Conservation (phyloP, 2,888 invertebrate genomes). For the Eristalis arbustorum region DNA sequence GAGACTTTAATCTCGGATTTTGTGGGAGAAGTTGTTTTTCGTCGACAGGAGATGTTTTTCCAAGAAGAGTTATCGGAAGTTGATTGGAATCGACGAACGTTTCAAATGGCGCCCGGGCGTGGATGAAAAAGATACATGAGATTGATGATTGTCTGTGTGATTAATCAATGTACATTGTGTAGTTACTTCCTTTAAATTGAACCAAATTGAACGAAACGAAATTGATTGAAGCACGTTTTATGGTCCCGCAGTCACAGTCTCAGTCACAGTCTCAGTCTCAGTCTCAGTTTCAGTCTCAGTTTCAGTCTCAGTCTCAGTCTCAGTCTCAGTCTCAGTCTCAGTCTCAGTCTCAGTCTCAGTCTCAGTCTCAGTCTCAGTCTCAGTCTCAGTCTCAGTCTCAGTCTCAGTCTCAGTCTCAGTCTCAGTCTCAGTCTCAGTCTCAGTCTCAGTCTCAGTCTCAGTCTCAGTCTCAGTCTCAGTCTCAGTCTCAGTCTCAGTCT, state of each 20-base stretch:
- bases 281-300: no score
- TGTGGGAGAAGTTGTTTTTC: background rate
- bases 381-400: background rate
- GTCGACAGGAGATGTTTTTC: background rate
- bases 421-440: background rate
- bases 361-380: no score
- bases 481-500: no score
- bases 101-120: background rate
- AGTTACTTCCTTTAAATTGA: no score
- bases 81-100: background rate
- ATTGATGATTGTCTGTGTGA: background rate
- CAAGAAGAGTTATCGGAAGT: background rate
- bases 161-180: background rate
- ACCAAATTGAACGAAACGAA: no score
- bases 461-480: no score
- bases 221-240: no score
- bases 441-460: background rate
- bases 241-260: no score
- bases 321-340: no score
- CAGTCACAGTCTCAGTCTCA: no score
- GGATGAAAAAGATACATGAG: background rate
- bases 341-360: no score
- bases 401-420: background rate
- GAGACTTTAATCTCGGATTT: conserved; percentile 33
- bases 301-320: no score